Evolutionary conservation across 2,888 invertebrate genomes (phyloP), one percentile per base, ranked within the genome.

Genomic region (Periphyllus acericola): DNA sequence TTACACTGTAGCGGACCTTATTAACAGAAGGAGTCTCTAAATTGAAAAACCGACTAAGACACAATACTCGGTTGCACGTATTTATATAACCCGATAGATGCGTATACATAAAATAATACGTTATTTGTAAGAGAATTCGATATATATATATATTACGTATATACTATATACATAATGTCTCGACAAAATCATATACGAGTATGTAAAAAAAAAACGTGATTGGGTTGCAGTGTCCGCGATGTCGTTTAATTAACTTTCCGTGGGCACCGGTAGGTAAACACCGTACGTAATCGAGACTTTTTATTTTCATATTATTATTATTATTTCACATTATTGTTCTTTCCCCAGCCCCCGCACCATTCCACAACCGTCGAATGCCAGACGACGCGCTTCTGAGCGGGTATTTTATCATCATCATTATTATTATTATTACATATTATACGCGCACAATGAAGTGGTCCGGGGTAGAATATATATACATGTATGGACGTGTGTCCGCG

Each of bases 181-280:
- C 5, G 40, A 40, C 40, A 8, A 9, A 40, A 40, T 40, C 3
- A 25, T n/a, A 66, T n/a, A 8, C 55, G 34, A 8, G 46, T 6
- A 25, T 36, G 36, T 36, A 74, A 36, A 74, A 19, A 3, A 72
- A 36, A 36, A 29, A 32, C 17, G 14, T 17, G 81, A 81, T 36
- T 55, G 74, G 8, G 29, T 19, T 5, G 83, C 52, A n/a, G 25
- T 72, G 34, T 83, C 66, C 36, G 19, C 8, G 17, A 6, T 29
- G 68, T 81, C 83, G 75, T 84, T 76, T 46, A 66, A 84, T 84
- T 84, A 84, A 76, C 66, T 84, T 68, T 84, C 40, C 32, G 46
- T 11, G 40, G 40, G 40, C 84, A 76, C 34, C 32, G 36, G 83
- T 76, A 40, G 60, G 76, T 84, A 84, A 84, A 84, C 78, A 68